Conservation (phyloP, 2,113 vertebrate species). For the Dicerorhinus sumatrensis region DNA sequence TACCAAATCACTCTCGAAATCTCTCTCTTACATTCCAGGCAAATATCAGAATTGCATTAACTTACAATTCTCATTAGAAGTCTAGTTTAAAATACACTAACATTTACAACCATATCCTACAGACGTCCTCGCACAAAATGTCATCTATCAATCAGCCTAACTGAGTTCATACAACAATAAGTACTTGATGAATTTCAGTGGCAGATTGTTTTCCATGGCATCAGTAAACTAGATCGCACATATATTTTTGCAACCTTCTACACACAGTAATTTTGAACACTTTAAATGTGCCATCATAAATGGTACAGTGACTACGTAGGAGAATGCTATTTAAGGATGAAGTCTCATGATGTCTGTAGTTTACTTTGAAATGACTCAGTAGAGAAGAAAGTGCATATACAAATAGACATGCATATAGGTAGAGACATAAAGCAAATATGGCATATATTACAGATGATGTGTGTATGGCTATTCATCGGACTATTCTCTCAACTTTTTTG, state of each 20-base stretch:
- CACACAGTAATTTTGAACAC: neutral
- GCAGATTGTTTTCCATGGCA: neutral
- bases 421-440: neutral
- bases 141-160: neutral
- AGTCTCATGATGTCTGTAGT: neutral
- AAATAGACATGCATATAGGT: neutral
- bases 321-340: slow-evolving; percentile 22
- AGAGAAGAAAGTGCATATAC: neutral
- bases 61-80: slow-evolving; percentile 42
- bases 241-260: slow-evolving; percentile 21
- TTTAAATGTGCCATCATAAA: slow-evolving; percentile 39
- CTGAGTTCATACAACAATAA: neutral
- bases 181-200: neutral
- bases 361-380: slow-evolving; percentile 17
- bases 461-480: neutral
- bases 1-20: slow-evolving; percentile 1
- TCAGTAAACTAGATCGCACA: rapidly evolving
- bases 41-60: neutral
- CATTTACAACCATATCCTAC: neutral
- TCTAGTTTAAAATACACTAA: neutral
- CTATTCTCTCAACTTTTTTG: neutral
- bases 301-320: neutral
- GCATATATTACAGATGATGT: neutral
- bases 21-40: neutral
- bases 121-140: neutral